Percentiles rank a stretch among this genome's conserved stretches.
Evolutionary conservation across 2,113 vertebrate species (phyloP).

Genomic region (Gopherus evgoodei): DNA sequence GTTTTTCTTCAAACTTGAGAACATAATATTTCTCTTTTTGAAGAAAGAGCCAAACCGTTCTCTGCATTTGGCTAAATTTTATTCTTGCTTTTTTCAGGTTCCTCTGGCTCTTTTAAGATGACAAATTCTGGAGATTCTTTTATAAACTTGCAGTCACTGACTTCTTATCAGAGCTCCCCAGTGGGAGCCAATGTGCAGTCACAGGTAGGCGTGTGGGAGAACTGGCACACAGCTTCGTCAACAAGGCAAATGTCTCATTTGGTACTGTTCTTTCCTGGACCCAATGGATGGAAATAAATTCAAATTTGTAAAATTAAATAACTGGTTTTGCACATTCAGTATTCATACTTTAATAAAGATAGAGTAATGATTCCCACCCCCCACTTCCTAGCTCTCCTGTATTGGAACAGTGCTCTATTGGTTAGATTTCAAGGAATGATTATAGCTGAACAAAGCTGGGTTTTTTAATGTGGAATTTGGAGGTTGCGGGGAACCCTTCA

Average conservation of each 20-base stretch:
- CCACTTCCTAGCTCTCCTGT: not conserved
- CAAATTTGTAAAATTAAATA: not conserved
- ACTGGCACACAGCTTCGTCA: not conserved
- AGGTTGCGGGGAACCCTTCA: not conserved
- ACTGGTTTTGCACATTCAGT: not conserved
- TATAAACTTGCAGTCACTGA: conserved; percentile 63
- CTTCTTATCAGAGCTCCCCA: conserved; percentile 59
- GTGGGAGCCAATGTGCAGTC: conserved; percentile 54
- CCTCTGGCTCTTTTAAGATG: conserved; percentile 71
- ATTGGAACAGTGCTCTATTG: not conserved
- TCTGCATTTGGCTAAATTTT: not conserved
- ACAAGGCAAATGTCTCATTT: not conserved
- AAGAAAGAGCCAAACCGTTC: not conserved
- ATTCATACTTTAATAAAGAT: not conserved
- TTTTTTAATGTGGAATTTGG: not conserved
- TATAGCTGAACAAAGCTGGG: not conserved
- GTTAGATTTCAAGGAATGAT: not conserved
- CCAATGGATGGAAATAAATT: not conserved
- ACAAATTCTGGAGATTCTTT: conserved; percentile 53
- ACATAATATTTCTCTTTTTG: not conserved
- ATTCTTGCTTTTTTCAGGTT: conserved; percentile 31
- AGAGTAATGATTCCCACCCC: not conserved
- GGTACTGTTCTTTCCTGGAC: not conserved
- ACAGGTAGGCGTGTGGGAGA: conserved; percentile 37
- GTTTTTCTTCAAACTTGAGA: not conserved